Conservation (phyloP, 2,888 invertebrate genomes). For the Agrenia bidenticulata region DNA sequence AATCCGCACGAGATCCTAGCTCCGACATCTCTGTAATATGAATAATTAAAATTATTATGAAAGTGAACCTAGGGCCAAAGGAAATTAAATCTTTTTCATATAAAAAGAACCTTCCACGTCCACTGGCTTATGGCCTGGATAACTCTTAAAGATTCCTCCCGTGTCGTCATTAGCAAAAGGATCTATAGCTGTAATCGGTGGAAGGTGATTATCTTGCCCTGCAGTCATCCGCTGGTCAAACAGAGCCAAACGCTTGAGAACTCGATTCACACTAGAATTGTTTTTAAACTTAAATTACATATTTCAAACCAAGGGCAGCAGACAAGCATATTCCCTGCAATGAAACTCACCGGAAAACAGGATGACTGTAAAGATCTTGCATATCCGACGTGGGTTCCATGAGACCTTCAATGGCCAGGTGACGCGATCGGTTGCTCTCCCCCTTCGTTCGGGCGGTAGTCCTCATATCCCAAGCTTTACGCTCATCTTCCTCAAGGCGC, state of each 20-base stretch:
- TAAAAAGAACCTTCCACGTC: not conserved
- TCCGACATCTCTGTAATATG: not conserved
- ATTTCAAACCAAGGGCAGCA: not conserved
- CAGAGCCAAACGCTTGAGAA: conserved; percentile 38
- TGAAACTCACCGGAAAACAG: conserved; percentile 41
- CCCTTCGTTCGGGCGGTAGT: conserved; percentile 65
- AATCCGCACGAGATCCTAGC: not conserved
- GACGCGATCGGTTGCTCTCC: conserved; percentile 46
- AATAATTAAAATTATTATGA: not conserved
- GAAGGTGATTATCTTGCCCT: conserved; percentile 18
- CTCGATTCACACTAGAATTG: conserved; percentile 44
- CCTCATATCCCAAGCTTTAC: conserved; percentile 65
- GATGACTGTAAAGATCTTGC: conserved; percentile 49
- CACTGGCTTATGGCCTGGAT: conserved; percentile 27
- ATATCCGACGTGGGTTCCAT: conserved; percentile 49
- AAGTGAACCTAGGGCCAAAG: not conserved
- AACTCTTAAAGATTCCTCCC: conserved; percentile 34
- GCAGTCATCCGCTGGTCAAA: conserved; percentile 30
- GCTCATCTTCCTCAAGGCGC: conserved; percentile 66
- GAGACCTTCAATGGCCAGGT: conserved; percentile 48
- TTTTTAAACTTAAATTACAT: conserved; percentile 9
- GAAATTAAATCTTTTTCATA: not conserved
- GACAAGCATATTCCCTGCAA: not conserved
- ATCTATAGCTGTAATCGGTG: conserved; percentile 35
- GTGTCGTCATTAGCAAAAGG: conserved; percentile 28